Conservation (phyloP, 2,797 vertebrate genomes). For the Labeo calbasu region DNA sequence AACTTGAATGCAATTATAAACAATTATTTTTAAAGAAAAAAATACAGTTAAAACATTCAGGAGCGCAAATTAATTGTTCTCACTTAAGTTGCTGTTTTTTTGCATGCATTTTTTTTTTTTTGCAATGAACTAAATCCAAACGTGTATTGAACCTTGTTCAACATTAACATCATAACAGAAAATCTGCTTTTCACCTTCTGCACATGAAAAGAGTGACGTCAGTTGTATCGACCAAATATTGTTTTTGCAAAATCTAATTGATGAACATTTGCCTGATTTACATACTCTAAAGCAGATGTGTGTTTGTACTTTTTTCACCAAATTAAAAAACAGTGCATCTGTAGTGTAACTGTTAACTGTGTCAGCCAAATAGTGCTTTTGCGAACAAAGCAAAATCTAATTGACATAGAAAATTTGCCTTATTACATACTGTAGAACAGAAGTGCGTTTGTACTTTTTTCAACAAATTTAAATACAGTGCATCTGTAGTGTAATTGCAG, state of each 20-base stretch:
- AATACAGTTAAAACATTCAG: background rate
- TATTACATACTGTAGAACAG: background rate
- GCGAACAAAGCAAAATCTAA: background rate
- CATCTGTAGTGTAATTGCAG: background rate
- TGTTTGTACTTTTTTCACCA: background rate
- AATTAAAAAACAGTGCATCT: background rate
- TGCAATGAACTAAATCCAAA: background rate
- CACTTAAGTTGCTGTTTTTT: background rate
- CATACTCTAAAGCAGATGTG: background rate
- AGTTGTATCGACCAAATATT: background rate
- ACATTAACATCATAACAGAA: background rate
- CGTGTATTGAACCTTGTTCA: background rate
- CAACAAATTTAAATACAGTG: background rate
- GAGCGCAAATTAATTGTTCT: background rate
- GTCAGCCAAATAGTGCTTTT: background rate
- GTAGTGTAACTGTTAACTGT: background rate
- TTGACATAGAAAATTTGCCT: background rate
- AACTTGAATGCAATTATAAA: constrained; percentile 21
- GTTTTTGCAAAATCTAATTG: background rate
- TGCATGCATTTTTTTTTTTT: background rate
- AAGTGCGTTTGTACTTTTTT: background rate
- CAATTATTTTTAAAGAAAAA: too few species aligned
- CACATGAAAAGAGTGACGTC: background rate
- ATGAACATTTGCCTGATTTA: background rate
- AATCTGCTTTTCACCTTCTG: background rate